Base-by-base conservation (phyloP, 2,113 vertebrate species). In the Passer montanus region DNA sequence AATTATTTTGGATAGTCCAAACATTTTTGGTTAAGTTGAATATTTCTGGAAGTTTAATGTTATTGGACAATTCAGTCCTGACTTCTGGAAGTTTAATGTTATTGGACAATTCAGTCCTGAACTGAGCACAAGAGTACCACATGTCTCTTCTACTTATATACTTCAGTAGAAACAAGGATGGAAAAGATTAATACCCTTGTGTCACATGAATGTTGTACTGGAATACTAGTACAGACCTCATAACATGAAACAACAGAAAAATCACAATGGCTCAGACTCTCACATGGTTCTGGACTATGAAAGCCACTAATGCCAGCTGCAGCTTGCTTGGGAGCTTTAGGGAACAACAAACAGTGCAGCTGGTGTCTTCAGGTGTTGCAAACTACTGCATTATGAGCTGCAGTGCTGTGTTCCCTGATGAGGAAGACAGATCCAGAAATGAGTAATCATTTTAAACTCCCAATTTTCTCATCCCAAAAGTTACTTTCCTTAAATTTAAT, bases 111-210 rank as follows among this genome's bases (percentile, higher is more conserved):
- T 56, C 50, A 82, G 73, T 56, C 5, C 53, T 33, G 94, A 90
- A 52, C 27, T 89, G 60, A 85, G 39, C 81, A 63, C 68, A 73
- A 68, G 55, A 90, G 62, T 69, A 84, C 52, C 87, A 91, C n/a
- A 59, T 68, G 52, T 83, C 56, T 92, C 52, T 92, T 52, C 68
- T 92, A 93, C 80, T 89, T 89, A 55, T 87, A 64, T 18, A 30
- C 89, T 95, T 96, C 75, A 90, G 58, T 66, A 96, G 92, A 93
- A 88, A 53, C 24, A 75, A 82, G 18, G 64, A 63, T 58, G 62
- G 78, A 90, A 97, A 95, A 96, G 50, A 56, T 94, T 86, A 89
- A 87, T 96, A 86, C 76, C 94, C 95, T 94, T 97, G 93, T 64
- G 93, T 87, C 68, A 27, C 59, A 84, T 93, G 90, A 96, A 82